These are phyloP conservation scores for Anthoscopus minutus DNA, from an alignment of 2,113 vertebrate species.

Conservation along the genomic window DNA sequence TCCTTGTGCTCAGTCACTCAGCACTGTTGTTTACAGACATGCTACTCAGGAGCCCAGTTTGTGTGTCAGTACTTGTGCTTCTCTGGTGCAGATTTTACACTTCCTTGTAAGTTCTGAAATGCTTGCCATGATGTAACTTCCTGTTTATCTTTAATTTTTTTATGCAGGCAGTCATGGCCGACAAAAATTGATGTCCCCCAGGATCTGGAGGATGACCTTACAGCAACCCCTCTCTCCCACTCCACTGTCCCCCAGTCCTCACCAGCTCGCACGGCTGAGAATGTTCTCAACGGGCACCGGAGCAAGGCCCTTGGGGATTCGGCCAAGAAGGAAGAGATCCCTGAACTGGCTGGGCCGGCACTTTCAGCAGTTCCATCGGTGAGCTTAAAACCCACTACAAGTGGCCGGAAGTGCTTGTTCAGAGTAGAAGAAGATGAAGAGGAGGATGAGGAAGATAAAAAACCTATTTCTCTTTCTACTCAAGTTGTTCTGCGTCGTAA, in stretches of 20 bases:
- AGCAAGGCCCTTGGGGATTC: conserved; percentile 82
- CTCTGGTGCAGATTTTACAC: neutral
- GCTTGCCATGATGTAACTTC: neutral
- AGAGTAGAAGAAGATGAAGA: conserved; percentile 94
- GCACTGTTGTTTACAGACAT: neutral
- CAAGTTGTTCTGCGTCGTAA: conserved; percentile 91
- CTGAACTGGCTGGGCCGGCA: conserved; percentile 67
- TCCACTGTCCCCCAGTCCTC: conserved; percentile 79
- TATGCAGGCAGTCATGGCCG: conserved; percentile 90
- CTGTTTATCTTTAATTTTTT: neutral
- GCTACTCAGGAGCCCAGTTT: neutral
- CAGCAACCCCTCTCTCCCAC: conserved; percentile 87
- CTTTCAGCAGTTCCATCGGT: conserved; percentile 38
- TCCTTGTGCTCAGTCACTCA: neutral
- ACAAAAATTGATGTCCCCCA: conserved; percentile 92
- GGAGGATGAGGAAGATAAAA: conserved; percentile 91
- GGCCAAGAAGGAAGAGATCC: conserved; percentile 78
- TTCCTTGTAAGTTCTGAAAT: neutral
- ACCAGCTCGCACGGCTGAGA: conserved; percentile 85
- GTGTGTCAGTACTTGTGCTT: neutral
- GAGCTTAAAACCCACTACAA: conserved; percentile 70
- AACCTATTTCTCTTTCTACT: conserved; percentile 77
- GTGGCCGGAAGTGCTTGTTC: conserved; percentile 88
- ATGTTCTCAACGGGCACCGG: conserved; percentile 88
- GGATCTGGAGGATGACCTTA: conserved; percentile 92